Base-by-base conservation (phyloP, 2,888 invertebrate genomes). In the Ophioninae sp. region DNA sequence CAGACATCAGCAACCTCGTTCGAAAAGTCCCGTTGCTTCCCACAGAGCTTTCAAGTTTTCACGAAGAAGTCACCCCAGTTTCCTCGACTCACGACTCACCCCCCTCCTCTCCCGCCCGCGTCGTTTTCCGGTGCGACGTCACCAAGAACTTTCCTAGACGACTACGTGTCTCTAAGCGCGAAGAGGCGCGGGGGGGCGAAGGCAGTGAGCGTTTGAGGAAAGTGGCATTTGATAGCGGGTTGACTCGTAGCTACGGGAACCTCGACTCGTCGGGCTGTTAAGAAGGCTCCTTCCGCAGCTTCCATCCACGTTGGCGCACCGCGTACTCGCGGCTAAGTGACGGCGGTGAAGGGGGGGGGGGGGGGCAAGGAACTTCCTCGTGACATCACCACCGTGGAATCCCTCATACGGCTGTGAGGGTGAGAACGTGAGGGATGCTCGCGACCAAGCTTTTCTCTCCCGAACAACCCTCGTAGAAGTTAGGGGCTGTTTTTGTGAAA, bases 361-460 rank as follows among this genome's bases (percentile, higher is more conserved):
- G n/a, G n/a, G 3, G 79, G 62, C 73, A 79, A 21, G 67, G 84
- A 84, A 86, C 82, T 84, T 83, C 77, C 80, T 78, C 81, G 70
- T 61, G 80, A 88, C 86, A 82, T 79, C 79, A 72, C 76, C 69
- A 30, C 64, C 61, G 74, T 17, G 44, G 65, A 79, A 79, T 79
- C 75, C 75, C 79, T 72, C 41, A 74, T 57, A 13, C 70, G 21
- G 65, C 37, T 61, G 57, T 20, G 37, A 65, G 21, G 68, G 68
- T 37, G 69, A 78, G 56, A 68, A 64, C 17, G 68, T 57, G 67
- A 68, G 39, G 67, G 67, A 39, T 44, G 56, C 44, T 30, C n/a
- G 61, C 65, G 62, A 41, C n/a, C 72, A 61, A 56, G 70, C 73
- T 83, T 75, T 70, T 81, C 59, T 57, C 68, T 76, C 20, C 69